Percentiles rank a stretch among this genome's conserved stretches.
Evolutionary conservation across 2,888 invertebrate species (phyloP).

Genomic region (Diadegma fenestrale): DNA sequence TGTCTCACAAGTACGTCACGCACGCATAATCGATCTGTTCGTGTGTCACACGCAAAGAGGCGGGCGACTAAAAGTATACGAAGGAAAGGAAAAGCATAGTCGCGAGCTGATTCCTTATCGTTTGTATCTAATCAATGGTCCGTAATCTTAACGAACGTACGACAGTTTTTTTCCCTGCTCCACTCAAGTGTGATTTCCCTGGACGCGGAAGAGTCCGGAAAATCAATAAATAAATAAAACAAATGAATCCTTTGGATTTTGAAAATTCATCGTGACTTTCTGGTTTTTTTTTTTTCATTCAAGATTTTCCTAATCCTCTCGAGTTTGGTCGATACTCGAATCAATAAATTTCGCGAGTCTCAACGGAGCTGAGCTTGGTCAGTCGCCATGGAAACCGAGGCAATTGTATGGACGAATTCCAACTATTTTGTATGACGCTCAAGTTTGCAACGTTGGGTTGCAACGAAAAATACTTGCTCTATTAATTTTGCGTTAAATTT

Average conservation of each 20-base stretch:
- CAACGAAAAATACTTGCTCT: too few species aligned
- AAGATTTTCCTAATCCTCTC: neutral
- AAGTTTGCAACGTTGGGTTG: too few species aligned
- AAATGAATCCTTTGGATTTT: neutral
- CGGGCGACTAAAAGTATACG: conserved; percentile 10
- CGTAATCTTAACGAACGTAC: conserved; percentile 45
- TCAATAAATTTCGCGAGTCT: neutral
- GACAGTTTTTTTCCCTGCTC: conserved; percentile 20
- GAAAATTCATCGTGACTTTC: neutral
- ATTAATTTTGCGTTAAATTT: too few species aligned
- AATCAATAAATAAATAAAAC: neutral
- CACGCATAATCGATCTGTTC: conserved; percentile 54
- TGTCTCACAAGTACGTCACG: neutral
- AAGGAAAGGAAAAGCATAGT: conserved; percentile 45
- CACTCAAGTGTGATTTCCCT: conserved; percentile 32
- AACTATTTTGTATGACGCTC: too few species aligned
- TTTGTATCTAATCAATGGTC: conserved; percentile 54
- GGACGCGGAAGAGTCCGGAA: neutral
- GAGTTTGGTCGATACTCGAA: neutral
- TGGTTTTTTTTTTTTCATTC: neutral
- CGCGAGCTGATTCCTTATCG: conserved; percentile 42
- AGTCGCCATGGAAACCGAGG: neutral
- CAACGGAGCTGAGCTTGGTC: neutral
- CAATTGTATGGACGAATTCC: neutral
- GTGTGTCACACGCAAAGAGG: conserved; percentile 37